A percentile compares a stretch with the other conserved stretches of the same genome.
These are phyloP conservation scores for Drosophila nr. fundita DNA, from an alignment of 2,888 invertebrate species.

Conservation along the genomic window DNA sequence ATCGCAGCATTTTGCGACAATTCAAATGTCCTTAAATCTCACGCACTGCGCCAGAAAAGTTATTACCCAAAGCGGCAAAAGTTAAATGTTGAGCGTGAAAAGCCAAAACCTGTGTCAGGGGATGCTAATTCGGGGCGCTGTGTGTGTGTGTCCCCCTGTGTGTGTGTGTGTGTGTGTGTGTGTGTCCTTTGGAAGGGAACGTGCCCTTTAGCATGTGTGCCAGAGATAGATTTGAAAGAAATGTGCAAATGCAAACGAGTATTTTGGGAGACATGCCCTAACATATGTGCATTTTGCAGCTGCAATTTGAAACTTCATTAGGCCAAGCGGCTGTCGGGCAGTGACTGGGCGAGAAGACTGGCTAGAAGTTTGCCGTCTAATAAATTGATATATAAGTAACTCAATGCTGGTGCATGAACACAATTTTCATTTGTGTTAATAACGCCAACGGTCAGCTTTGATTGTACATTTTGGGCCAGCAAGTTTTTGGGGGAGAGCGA, in stretches of 20 bases:
- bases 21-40: slow-evolving; percentile 12
- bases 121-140: slow-evolving; percentile 33
- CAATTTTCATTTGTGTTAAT: slow-evolving; percentile 64
- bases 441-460: slow-evolving; percentile 71
- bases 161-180: background rate
- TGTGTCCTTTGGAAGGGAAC: slow-evolving; percentile 14
- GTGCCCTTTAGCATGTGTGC: slow-evolving; percentile 28
- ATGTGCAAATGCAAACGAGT: slow-evolving; percentile 12
- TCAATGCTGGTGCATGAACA: slow-evolving; percentile 41
- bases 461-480: slow-evolving; percentile 65
- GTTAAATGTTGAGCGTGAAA: slow-evolving; percentile 56
- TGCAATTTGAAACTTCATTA: slow-evolving; percentile 66
- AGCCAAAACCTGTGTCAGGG: slow-evolving; percentile 37
- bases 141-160: background rate
- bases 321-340: slow-evolving; percentile 53
- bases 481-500: slow-evolving; percentile 29
- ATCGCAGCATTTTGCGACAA: background rate
- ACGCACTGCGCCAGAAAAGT: slow-evolving; percentile 26
- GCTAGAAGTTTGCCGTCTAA: slow-evolving; percentile 53
- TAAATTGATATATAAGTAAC: slow-evolving; percentile 68
- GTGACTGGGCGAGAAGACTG: background rate
- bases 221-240: slow-evolving; percentile 22
- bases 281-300: slow-evolving; percentile 27
- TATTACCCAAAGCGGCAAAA: slow-evolving; percentile 35
- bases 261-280: slow-evolving; percentile 5